A percentile compares a stretch with the other conserved stretches of the same genome.
phyloP scores from a whole-genome alignment of 2,797 vertebrate species.

The Astyanax mexicanus region DNA sequence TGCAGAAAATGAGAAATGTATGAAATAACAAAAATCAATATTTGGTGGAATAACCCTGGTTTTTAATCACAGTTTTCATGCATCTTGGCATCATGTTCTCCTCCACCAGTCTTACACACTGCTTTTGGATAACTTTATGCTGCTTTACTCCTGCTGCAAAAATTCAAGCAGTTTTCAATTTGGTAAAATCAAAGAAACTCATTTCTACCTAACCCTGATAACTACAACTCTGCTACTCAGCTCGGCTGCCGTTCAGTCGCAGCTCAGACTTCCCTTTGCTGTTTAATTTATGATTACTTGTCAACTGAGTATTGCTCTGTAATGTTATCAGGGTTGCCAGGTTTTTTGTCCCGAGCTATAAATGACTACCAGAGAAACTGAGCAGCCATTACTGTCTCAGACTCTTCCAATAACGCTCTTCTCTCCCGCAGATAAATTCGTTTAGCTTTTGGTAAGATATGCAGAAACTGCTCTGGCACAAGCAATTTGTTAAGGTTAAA shows the following conservation, averaged over 20 bases:
- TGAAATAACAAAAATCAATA: too few species aligned
- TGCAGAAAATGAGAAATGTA: too few species aligned
- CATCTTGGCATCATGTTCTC: too few species aligned
- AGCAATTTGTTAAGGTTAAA: slow-evolving; percentile 37
- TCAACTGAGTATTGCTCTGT: neutral
- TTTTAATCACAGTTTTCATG: too few species aligned
- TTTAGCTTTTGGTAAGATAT: slow-evolving; percentile 33
- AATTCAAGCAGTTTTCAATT: too few species aligned
- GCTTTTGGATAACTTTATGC: too few species aligned
- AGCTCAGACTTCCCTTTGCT: neutral
- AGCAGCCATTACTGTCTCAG: neutral
- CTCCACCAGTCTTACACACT: too few species aligned
- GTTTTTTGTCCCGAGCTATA: slow-evolving; percentile 1
- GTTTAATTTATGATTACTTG: neutral
- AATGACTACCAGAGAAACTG: slow-evolving; percentile 9
- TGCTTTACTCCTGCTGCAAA: too few species aligned
- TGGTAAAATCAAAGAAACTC: too few species aligned
- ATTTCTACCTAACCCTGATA: neutral
- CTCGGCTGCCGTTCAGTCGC: neutral
- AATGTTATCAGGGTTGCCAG: slow-evolving; percentile 27
- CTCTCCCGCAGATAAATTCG: slow-evolving; percentile 30
- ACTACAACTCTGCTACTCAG: too few species aligned
- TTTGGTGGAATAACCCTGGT: too few species aligned
- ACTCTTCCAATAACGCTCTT: slow-evolving; percentile 3
- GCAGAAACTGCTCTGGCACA: slow-evolving; percentile 10